Conservation (phyloP, 2,797 vertebrate genomes). For the Tamandua tetradactyla region DNA sequence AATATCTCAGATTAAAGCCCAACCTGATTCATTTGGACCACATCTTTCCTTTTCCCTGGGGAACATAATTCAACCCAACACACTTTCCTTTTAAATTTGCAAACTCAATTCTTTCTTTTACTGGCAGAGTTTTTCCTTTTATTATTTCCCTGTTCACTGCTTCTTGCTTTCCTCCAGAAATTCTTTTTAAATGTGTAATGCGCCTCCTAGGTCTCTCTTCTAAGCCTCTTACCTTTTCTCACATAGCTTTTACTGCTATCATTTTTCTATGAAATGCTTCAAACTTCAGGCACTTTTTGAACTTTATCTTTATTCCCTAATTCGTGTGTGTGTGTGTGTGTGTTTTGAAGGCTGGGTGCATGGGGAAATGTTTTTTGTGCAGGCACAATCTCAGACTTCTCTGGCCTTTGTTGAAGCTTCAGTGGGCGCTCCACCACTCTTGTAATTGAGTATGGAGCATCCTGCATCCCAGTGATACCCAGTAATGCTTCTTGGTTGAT, state of each 20-base stretch:
- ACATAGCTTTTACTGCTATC: neutral
- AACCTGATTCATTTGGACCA: too few species aligned
- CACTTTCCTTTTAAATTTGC: neutral
- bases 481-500: neutral
- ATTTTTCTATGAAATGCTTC: neutral
- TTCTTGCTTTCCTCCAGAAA: neutral
- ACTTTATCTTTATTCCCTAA: neutral
- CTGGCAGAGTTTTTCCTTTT: neutral
- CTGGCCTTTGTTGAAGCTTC: neutral
- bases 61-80: too few species aligned
- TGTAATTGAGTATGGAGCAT: neutral
- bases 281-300: neutral
- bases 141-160: neutral
- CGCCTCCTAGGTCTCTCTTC: neutral
- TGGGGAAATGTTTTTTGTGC: neutral
- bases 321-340: neutral
- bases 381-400: neutral
- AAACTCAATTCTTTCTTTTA: neutral
- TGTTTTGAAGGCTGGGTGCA: neutral
- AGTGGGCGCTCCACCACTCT: accelerated
- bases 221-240: neutral
- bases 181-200: neutral
- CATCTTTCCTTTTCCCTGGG: too few species aligned
- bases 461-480: neutral
- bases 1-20: too few species aligned